These are phyloP conservation scores for Ianthella basta DNA, from an alignment of 37 sponge, comb jelly and placozoan species.

Conservation along the genomic window DNA sequence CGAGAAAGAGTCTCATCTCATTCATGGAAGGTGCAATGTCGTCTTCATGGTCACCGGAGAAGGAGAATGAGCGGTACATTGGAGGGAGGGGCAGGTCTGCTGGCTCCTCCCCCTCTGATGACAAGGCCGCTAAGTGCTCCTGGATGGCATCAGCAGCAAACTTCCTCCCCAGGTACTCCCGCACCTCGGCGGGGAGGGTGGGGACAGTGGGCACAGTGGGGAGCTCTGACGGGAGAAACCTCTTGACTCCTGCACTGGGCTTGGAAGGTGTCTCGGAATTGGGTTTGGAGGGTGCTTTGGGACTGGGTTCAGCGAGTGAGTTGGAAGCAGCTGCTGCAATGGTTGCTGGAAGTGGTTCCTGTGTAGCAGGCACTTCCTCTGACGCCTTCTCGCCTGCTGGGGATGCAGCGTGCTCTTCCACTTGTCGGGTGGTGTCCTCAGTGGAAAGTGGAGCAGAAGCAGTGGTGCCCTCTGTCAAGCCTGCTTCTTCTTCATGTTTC, in stretches of 20 bases:
- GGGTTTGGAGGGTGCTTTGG: no score
- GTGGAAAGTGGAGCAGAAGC: not conserved
- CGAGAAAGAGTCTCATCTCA: conserved; percentile 12
- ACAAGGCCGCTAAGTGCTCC: not conserved
- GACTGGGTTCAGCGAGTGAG: no score
- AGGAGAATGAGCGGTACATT: not conserved
- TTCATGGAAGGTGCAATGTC: not conserved
- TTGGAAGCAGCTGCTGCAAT: no score
- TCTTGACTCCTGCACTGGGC: no score
- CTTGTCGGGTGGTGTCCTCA: no score
- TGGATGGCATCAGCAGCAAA: conserved; percentile 19
- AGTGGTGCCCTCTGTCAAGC: not conserved
- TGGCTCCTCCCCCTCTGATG: not conserved
- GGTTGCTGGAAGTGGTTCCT: no score
- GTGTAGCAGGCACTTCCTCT: no score
- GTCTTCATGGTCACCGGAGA: conserved; percentile 4
- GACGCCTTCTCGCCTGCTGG: no score
- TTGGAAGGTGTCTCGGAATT: no score
- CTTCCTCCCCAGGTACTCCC: not conserved
- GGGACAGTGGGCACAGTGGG: not conserved
- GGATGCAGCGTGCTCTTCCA: no score
- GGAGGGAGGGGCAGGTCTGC: conserved; percentile 14
- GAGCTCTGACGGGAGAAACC: not conserved
- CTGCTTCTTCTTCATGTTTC: not conserved
- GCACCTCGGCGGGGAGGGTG: conserved; percentile 5